phyloP scores from a whole-genome alignment of 2,888 invertebrate genomes.

The Argyresthia goedartella region DNA sequence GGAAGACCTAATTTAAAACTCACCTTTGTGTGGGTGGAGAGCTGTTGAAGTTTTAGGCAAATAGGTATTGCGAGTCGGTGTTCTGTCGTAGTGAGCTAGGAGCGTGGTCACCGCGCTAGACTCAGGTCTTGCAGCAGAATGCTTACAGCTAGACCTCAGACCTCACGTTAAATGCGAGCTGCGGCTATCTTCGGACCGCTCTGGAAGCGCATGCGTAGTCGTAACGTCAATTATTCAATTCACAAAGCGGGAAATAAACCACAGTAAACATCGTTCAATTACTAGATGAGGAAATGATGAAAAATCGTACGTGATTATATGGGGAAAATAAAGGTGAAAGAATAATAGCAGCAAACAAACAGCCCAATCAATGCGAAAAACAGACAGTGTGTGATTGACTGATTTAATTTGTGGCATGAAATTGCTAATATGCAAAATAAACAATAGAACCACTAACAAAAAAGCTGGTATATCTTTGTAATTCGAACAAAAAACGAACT shows the following conservation, averaged over 20 bases:
- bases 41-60: neutral
- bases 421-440: no score
- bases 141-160: neutral
- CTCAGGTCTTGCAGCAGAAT: neutral
- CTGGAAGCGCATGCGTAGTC: slow-evolving; percentile 43
- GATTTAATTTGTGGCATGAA: no score
- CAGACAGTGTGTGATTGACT: no score
- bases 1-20: neutral
- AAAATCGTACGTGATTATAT: no score
- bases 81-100: neutral
- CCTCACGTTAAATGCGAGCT: slow-evolving; percentile 1
- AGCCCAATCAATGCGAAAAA: no score
- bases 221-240: slow-evolving; percentile 44
- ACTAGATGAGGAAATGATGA: no score
- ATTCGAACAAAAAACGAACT: no score
- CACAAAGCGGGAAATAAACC: slow-evolving; percentile 24
- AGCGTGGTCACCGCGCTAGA: neutral
- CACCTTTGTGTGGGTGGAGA: neutral
- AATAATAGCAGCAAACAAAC: no score
- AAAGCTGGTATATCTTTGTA: no score
- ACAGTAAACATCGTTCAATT: no score
- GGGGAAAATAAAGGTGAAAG: no score
- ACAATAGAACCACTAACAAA: no score
- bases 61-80: neutral
- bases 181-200: slow-evolving; percentile 39